These are phyloP conservation scores for Dryadula phaetusa DNA, from an alignment of 2,888 invertebrate genomes.

Conservation along the genomic window DNA sequence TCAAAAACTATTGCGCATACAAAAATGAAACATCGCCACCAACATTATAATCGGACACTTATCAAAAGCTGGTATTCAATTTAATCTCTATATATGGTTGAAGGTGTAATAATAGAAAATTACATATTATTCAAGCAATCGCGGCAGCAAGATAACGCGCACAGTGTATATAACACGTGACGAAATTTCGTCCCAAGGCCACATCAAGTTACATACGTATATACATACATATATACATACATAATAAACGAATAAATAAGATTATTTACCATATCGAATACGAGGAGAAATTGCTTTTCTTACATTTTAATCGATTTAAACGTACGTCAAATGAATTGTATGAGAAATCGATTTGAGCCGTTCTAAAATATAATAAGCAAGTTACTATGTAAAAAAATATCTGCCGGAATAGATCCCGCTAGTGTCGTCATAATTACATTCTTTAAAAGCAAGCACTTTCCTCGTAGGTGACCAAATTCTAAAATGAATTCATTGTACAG, in stretches of 20 bases:
- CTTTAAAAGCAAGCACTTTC: too few relatives aligned
- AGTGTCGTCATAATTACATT: too few relatives aligned
- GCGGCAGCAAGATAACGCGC: neutral
- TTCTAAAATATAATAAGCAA: too few relatives aligned
- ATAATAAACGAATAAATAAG: too few relatives aligned
- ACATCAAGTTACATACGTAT: neutral
- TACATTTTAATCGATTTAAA: neutral
- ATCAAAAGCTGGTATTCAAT: neutral
- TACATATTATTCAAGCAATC: constrained; percentile 8
- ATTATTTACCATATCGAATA: constrained; percentile 23
- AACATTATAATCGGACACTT: neutral
- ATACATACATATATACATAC: neutral
- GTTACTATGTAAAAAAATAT: too few relatives aligned
- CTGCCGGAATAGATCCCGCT: neutral
- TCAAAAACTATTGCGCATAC: neutral
- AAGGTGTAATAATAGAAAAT: constrained; percentile 7
- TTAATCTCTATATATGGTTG: neutral
- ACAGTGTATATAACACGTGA: too few relatives aligned
- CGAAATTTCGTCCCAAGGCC: constrained; percentile 15
- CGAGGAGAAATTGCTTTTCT: neutral
- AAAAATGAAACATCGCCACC: neutral
- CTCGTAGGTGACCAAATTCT: too few relatives aligned
- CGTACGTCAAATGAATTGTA: neutral
- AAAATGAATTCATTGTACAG: neutral
- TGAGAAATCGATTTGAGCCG: neutral